phyloP scores from a whole-genome alignment of 2,888 invertebrate genomes.

The Synergus gifuensis region DNA sequence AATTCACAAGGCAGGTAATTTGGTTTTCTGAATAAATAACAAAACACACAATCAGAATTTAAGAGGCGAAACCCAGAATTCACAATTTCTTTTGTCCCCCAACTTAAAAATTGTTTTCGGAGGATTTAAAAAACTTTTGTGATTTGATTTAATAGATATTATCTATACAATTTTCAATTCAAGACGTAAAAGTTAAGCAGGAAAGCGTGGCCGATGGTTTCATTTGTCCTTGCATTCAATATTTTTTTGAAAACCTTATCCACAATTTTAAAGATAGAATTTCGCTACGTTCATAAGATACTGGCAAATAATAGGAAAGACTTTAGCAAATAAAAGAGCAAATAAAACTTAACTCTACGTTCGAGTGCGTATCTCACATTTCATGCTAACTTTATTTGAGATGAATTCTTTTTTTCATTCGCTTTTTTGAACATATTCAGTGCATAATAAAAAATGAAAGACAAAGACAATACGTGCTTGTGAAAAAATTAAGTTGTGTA shows the following conservation, averaged over 20 bases:
- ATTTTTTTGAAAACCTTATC: slow-evolving; percentile 7
- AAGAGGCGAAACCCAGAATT: not conserved
- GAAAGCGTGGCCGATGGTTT: slow-evolving; percentile 70
- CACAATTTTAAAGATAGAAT: not conserved
- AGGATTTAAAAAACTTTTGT: not conserved
- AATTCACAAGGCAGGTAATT: not conserved
- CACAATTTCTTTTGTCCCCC: not conserved
- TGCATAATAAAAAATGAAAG: not conserved
- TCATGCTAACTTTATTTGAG: not conserved
- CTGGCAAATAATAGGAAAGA: slow-evolving; percentile 67
- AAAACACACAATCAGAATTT: not conserved
- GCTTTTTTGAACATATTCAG: not conserved
- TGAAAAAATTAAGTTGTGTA: not conserved
- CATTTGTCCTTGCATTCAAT: slow-evolving; percentile 50
- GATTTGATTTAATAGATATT: not conserved
- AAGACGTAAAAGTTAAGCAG: slow-evolving; percentile 67
- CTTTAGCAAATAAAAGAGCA: slow-evolving; percentile 68
- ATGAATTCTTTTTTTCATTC: not conserved
- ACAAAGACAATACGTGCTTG: not conserved
- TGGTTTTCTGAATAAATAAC: not conserved
- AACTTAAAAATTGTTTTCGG: not conserved
- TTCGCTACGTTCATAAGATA: slow-evolving; percentile 44
- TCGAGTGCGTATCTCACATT: not conserved
- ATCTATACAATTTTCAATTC: not conserved
- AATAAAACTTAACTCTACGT: slow-evolving; percentile 51